Evolutionary conservation across 2,113 vertebrate genomes (phyloP).

Genomic region (Jacana jacana): DNA sequence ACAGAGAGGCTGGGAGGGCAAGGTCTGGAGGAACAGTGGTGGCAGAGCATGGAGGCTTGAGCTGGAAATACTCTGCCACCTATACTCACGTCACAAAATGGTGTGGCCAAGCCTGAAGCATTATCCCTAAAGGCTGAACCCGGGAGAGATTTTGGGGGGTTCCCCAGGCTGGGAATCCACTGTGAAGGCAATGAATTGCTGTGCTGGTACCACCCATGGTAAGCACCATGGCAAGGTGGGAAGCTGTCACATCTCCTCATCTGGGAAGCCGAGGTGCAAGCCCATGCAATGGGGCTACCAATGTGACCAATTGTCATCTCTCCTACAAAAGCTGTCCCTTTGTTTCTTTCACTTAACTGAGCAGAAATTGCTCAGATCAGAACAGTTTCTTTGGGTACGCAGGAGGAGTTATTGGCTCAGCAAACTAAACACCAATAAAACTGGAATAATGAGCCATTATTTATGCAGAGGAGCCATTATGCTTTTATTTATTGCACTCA

Average conservation of each 20-base stretch:
- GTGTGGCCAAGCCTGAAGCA: background rate
- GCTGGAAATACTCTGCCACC: background rate
- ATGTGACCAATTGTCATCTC: background rate
- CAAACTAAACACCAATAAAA: slow-evolving; percentile 41
- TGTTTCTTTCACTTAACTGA: background rate
- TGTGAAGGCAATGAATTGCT: background rate
- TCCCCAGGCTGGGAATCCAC: background rate
- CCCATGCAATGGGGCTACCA: background rate
- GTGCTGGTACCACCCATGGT: background rate
- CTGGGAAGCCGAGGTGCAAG: background rate
- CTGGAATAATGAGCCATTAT: slow-evolving; percentile 50
- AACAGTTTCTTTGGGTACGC: background rate
- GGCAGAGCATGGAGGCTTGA: background rate
- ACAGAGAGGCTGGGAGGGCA: background rate
- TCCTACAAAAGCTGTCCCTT: background rate
- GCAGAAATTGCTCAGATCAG: background rate
- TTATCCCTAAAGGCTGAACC: background rate
- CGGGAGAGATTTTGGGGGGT: background rate
- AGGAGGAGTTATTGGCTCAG: slow-evolving; percentile 16
- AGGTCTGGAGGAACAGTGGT: background rate
- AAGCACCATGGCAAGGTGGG: background rate
- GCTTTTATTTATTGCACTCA: slow-evolving; percentile 55
- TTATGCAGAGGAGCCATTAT: slow-evolving; percentile 46
- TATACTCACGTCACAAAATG: background rate
- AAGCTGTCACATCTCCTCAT: background rate